A percentile compares a stretch with the other conserved stretches of the same genome.
These are phyloP conservation scores for Umimayanthus chanpuru DNA, from an alignment of 92 coral and sea anemone genomes.

Conservation along the genomic window DNA sequence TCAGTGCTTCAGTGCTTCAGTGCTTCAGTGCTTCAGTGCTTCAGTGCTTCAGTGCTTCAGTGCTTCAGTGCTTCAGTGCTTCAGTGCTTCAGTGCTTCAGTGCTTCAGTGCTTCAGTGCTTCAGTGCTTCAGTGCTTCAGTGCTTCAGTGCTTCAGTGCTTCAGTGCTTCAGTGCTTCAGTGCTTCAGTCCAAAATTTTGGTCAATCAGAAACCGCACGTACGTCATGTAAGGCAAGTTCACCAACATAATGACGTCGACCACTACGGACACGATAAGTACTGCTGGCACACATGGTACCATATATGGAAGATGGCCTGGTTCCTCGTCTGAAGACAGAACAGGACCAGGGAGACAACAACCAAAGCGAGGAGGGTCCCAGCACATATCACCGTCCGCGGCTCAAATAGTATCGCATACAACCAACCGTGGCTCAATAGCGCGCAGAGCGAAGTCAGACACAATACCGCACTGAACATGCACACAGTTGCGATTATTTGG, in stretches of 20 bases:
- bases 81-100: too few relatives aligned
- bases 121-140: too few relatives aligned
- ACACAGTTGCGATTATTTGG: slow-evolving; percentile 56
- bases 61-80: too few relatives aligned
- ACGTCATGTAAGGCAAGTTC: slow-evolving; percentile 59
- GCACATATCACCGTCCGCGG: slow-evolving; percentile 46
- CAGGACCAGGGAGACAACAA: slow-evolving; percentile 51
- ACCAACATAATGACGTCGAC: slow-evolving; percentile 66
- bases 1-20: too few relatives aligned
- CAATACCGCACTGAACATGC: slow-evolving; percentile 51
- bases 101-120: too few relatives aligned
- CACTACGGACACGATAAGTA: slow-evolving; percentile 72
- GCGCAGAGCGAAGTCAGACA: slow-evolving; percentile 64
- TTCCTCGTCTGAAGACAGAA: slow-evolving; percentile 68
- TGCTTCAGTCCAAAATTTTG: too few relatives aligned
- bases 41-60: too few relatives aligned
- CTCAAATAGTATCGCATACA: slow-evolving; percentile 18
- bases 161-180: too few relatives aligned
- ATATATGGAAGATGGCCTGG: slow-evolving; percentile 66
- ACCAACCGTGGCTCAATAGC: slow-evolving; percentile 44
- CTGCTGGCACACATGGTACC: slow-evolving; percentile 72
- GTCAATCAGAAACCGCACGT: slow-evolving; percentile 59
- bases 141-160: too few relatives aligned
- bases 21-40: too few relatives aligned
- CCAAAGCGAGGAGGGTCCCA: slow-evolving; percentile 43